Evolutionary conservation across 2,113 vertebrate species (phyloP).

Genomic region (Pogona vitticeps): DNA sequence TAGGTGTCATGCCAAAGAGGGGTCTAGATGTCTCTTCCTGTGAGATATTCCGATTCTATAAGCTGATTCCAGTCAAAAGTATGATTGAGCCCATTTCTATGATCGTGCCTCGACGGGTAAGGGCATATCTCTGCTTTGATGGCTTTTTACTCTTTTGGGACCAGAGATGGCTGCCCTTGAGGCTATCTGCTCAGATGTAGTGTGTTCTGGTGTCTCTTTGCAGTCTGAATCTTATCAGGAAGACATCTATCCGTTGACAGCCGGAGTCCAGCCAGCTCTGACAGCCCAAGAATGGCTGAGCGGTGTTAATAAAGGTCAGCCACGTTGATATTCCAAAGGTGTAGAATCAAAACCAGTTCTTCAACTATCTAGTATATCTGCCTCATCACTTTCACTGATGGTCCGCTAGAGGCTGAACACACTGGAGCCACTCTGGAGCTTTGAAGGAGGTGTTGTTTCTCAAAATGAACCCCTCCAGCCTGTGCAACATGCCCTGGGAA

Average conservation of each 20-base stretch:
- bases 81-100: slow-evolving; percentile 91
- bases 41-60: slow-evolving; percentile 96
- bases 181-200: background rate
- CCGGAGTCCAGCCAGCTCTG: slow-evolving; percentile 83
- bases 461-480: too few species aligned
- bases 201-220: slow-evolving; percentile 37
- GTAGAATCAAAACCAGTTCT: slow-evolving; percentile 19
- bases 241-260: slow-evolving; percentile 95
- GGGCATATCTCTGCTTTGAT: slow-evolving; percentile 14
- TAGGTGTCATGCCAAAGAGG: slow-evolving; percentile 93
- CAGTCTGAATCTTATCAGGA: slow-evolving; percentile 96
- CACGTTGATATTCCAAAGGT: background rate
- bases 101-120: slow-evolving; percentile 93
- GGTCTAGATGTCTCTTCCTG: slow-evolving; percentile 90
- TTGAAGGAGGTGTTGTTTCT: background rate
- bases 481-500: too few species aligned
- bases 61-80: slow-evolving; percentile 87
- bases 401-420: too few species aligned
- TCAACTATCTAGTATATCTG: slow-evolving; percentile 36
- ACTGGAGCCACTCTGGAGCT: too few species aligned
- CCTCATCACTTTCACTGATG: background rate
- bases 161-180: background rate
- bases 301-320: slow-evolving; percentile 89
- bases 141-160: background rate
- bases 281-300: slow-evolving; percentile 89